Percentiles rank a stretch among this genome's conserved stretches.
phyloP scores from a whole-genome alignment of 53 echinoderm and acorn worm genomes.

The Mesocentrotus franciscanus region DNA sequence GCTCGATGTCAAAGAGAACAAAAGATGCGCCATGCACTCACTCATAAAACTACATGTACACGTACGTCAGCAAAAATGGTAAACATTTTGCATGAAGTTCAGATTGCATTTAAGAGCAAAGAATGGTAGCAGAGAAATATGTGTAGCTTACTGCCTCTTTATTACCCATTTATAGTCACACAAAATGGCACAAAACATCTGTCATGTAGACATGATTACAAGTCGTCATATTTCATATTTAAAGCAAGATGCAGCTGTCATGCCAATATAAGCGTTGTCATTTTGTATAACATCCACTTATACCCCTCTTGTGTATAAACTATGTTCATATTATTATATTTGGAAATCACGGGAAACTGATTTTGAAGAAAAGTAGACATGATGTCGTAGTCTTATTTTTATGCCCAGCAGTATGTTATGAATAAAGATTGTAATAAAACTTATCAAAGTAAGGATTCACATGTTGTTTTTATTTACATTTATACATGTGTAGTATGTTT shows the following conservation, averaged over 20 bases:
- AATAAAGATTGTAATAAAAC: slow-evolving; percentile 47
- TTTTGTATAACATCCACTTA: not conserved
- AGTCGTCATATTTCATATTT: not conserved
- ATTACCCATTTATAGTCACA: not conserved
- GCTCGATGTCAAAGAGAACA: too few relatives aligned
- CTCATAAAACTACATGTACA: too few relatives aligned
- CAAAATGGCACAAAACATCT: not conserved
- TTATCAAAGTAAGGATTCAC: not conserved
- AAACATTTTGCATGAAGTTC: not conserved
- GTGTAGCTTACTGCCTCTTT: not conserved
- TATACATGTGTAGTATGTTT: too few relatives aligned
- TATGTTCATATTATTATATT: not conserved
- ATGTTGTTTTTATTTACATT: not conserved
- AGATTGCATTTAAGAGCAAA: not conserved
- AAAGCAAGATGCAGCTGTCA: not conserved
- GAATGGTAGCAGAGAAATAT: not conserved
- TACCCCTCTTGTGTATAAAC: slow-evolving; percentile 3
- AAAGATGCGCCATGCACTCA: too few relatives aligned
- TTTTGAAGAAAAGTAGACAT: not conserved
- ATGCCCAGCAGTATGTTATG: slow-evolving; percentile 44
- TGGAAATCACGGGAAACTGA: not conserved
- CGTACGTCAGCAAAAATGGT: not conserved
- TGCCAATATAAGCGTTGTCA: not conserved
- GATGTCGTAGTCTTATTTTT: slow-evolving; percentile 41
- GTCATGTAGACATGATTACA: not conserved